Evolutionary conservation across 2,888 invertebrate species (phyloP), one percentile per base, ranked within the genome.

Genomic region (Harpagoxenus sublaevis): DNA sequence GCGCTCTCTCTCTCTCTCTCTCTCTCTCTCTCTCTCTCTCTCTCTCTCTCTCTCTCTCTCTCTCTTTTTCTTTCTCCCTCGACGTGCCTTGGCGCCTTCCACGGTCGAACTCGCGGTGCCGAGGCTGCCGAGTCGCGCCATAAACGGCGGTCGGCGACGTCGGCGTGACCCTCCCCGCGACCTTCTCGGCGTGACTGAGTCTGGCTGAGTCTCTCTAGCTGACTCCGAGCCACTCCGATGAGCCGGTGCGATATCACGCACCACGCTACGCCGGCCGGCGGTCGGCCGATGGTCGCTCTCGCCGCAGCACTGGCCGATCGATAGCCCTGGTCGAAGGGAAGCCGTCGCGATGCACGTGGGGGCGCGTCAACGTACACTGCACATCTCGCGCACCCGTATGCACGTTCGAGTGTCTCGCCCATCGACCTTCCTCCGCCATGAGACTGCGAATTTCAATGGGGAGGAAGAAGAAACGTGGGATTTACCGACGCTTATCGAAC

Each of bases 281-380:
- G n/a, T 39, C 23, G 15, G 15, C 10, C n/a, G 65, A 23, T 23
- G 55, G 78, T 71, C 48, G 15, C 15, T 48, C 31, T 57, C 35
- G 71, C 12, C 15, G 57, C 18, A 6, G 35, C 57, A 71, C 78
- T 48, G 45, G 57, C 48, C 39, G 60, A 81, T 81, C 79, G 79
- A 81, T 81, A 81, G 39, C 23, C 23, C 57, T 48, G n/a, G 73
- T 60, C 60, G 60, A 60, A 73, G 23, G 57, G 31, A 73, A 79
- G 42, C 48, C 0, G 48, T 9, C 42, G 42, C 31, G 51, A n/a
- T 42, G 51, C n/a, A 28, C 65, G 12, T 39, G 10, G 35, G 10
- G 39, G 2, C 28, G 9, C 45, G n/a, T 31, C 45, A 15, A 42
- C 39, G 18, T 28, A 39, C 53, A 39, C 23, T 23, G 23, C 60